Evolutionary conservation across 1,140 invertebrate species (phyloP).

Genomic region (Heliconius nattereri): DNA sequence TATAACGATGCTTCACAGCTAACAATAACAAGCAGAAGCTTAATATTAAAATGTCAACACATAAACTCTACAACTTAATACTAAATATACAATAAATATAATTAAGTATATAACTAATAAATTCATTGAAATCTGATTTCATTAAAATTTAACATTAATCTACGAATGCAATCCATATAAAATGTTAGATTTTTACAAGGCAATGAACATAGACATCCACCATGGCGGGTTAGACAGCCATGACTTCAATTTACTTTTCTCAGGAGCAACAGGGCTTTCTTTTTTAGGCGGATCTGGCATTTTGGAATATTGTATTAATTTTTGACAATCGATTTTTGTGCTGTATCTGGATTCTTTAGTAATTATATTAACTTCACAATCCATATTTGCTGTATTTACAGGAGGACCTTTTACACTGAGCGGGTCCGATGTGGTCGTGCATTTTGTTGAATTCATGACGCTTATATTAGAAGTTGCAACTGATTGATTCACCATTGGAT

Average conservation of each 20-base stretch:
- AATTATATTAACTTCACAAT: conserved; percentile 64
- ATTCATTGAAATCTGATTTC: background rate
- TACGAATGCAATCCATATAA: background rate
- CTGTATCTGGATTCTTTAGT: conserved; percentile 50
- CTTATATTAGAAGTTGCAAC: conserved; percentile 23
- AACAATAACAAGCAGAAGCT: no score
- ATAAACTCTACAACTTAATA: background rate
- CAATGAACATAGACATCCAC: conserved; percentile 72
- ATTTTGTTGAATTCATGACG: conserved; percentile 35
- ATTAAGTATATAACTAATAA: background rate
- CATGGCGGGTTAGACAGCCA: conserved; percentile 67
- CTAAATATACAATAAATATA: background rate
- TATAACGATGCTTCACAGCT: background rate
- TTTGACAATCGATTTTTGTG: conserved; percentile 61
- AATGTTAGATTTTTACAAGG: conserved; percentile 40
- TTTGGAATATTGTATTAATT: conserved; percentile 61
- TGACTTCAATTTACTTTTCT: conserved; percentile 59
- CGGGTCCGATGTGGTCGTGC: conserved; percentile 50
- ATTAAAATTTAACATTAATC: background rate
- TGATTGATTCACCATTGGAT: conserved; percentile 6
- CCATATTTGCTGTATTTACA: conserved; percentile 51
- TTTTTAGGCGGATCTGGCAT: conserved; percentile 64
- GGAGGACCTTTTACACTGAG: conserved; percentile 56
- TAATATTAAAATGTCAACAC: no score
- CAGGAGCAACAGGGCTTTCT: conserved; percentile 52